These are phyloP conservation scores for Phyllostomus hastatus DNA, from an alignment of 2,113 vertebrate genomes.

Conservation along the genomic window DNA sequence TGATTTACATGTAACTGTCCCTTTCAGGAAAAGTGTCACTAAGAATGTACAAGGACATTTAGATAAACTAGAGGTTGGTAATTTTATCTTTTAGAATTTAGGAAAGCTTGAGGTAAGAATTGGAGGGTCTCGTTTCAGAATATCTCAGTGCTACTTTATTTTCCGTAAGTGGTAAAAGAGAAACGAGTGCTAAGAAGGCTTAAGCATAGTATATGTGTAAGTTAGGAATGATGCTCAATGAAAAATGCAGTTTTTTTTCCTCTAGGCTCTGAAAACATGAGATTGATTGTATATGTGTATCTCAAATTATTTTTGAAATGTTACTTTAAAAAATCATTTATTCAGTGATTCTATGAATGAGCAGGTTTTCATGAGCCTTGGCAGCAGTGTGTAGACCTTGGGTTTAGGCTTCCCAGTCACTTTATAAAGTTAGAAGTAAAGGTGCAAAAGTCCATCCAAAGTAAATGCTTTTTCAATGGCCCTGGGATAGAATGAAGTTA, in stretches of 20 bases:
- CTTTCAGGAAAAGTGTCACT: not conserved
- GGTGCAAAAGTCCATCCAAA: not conserved
- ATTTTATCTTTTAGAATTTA: constrained; percentile 10
- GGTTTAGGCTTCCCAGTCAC: not conserved
- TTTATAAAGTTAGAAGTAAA: not conserved
- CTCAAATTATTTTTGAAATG: not conserved
- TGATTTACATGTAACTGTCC: not conserved
- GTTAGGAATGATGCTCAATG: not conserved
- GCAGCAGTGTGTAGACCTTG: not conserved
- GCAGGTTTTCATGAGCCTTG: not conserved
- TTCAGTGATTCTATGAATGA: not conserved
- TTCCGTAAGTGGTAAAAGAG: not conserved
- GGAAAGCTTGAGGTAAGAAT: not conserved
- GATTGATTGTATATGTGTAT: not conserved
- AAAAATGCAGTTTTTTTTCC: not conserved
- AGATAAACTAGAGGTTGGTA: not conserved
- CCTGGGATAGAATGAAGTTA: not conserved
- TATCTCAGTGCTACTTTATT: not conserved
- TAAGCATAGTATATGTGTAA: not conserved
- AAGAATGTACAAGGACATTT: not conserved
- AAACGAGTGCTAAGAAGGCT: not conserved
- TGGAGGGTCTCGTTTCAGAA: not conserved
- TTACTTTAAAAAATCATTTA: not conserved
- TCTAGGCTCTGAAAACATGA: not conserved
- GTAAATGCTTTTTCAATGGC: not conserved